phyloP scores from a whole-genome alignment of 2,888 invertebrate genomes.

The Anagyrus pseudococci region DNA sequence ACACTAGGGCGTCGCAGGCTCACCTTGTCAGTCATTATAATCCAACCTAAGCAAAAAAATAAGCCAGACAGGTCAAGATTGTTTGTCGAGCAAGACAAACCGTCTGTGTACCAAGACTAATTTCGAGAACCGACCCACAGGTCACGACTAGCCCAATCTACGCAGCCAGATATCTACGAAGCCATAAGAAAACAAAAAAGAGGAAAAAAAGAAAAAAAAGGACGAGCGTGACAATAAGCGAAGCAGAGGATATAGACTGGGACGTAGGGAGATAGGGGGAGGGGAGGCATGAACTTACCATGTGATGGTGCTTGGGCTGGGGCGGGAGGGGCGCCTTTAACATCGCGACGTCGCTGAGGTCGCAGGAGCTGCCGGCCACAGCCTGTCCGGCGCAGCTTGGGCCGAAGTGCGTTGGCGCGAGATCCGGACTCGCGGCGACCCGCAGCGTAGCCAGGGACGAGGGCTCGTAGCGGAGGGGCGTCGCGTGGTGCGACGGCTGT shows the following conservation, averaged over 20 bases:
- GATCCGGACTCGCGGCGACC: slow-evolving; percentile 46
- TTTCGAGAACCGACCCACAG: too few relatives aligned
- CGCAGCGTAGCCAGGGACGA: slow-evolving; percentile 43
- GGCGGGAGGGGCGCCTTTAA: slow-evolving; percentile 57
- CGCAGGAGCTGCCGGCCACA: slow-evolving; percentile 43
- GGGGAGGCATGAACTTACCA: slow-evolving; percentile 41
- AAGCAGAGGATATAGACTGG: too few relatives aligned
- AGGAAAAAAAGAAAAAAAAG: background rate
- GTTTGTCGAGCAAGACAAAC: too few relatives aligned
- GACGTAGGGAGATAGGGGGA: too few relatives aligned
- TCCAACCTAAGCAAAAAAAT: too few relatives aligned
- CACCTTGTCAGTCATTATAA: too few relatives aligned
- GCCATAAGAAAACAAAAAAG: too few relatives aligned
- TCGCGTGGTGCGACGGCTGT: slow-evolving; percentile 39
- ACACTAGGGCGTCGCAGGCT: too few relatives aligned
- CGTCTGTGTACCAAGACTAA: too few relatives aligned
- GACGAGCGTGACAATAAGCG: background rate
- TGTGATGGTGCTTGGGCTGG: slow-evolving; percentile 52
- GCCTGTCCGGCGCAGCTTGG: background rate
- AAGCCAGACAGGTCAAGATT: too few relatives aligned
- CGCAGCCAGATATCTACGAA: background rate
- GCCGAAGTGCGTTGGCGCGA: slow-evolving; percentile 50
- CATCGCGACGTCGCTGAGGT: slow-evolving; percentile 57
- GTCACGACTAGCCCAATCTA: too few relatives aligned
- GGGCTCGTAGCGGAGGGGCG: slow-evolving; percentile 54